phyloP scores from a whole-genome alignment of 2,797 vertebrate species.

The Xenops minutus region DNA sequence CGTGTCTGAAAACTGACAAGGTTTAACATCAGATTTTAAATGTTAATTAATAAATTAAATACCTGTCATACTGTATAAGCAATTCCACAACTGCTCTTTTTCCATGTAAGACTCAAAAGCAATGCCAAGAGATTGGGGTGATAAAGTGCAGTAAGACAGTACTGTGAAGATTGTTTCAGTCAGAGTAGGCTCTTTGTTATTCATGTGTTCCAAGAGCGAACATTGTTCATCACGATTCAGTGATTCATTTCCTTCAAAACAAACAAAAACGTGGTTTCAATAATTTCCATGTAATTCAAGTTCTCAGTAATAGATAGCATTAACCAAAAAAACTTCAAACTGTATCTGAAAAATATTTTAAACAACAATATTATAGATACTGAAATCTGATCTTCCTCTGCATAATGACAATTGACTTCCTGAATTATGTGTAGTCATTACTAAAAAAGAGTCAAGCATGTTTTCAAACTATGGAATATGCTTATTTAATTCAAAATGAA shows the following conservation, averaged over 20 bases:
- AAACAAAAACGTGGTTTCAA: not conserved
- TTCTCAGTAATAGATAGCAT: not conserved
- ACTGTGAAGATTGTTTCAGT: slow-evolving; percentile 82
- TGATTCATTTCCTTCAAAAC: slow-evolving; percentile 59
- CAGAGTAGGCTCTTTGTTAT: slow-evolving; percentile 42
- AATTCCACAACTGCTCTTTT: slow-evolving; percentile 84
- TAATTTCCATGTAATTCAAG: not conserved
- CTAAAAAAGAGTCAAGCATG: not conserved
- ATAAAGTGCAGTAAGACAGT: slow-evolving; percentile 80
- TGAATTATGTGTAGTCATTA: not conserved
- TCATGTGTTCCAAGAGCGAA: slow-evolving; percentile 3
- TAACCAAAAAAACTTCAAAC: not conserved
- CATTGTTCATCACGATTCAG: slow-evolving; percentile 19
- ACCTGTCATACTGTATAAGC: slow-evolving; percentile 88
- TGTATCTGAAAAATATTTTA: slow-evolving; percentile 1
- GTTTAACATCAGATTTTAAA: not conserved
- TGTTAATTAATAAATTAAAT: slow-evolving; percentile 31
- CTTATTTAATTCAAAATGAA: not conserved
- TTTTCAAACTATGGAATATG: not conserved
- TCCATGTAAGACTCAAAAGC: slow-evolving; percentile 88
- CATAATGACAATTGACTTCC: not conserved
- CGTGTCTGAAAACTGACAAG: not conserved
- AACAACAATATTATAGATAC: not conserved
- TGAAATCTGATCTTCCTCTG: not conserved
- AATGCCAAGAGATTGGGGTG: slow-evolving; percentile 84